Conservation (phyloP, 2,797 vertebrate genomes). For the Malacoctenus gilli region DNA sequence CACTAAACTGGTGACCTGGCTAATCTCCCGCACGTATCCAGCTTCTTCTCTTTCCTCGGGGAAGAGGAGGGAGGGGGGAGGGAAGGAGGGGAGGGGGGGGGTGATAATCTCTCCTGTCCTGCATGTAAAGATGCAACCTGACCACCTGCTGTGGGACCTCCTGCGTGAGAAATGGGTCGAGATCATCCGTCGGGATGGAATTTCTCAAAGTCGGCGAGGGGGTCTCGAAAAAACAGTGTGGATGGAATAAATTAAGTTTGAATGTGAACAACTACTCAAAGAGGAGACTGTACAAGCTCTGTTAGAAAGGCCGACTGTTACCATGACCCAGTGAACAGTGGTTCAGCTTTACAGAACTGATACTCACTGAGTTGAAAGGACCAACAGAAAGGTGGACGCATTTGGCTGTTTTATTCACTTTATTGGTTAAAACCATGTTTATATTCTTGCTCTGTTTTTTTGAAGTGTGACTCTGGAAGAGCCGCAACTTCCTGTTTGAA, state of each 20-base stretch:
- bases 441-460: neutral
- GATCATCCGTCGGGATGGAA: constrained; percentile 1
- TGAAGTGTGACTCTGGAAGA: neutral
- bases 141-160: constrained; percentile 24
- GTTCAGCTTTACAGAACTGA: no score
- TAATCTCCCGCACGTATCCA: constrained; percentile 56
- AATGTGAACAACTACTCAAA: no score
- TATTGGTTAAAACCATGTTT: neutral
- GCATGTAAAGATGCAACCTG: constrained; percentile 41
- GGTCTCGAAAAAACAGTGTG: no score
- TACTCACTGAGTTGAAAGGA: neutral
- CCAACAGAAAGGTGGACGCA: neutral
- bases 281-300: neutral
- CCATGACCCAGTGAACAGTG: no score
- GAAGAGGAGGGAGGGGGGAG: constrained; percentile 1
- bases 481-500: neutral
- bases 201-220: constrained; percentile 6
- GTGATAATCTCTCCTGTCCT: constrained; percentile 64
- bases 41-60: constrained; percentile 18
- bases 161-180: constrained; percentile 29
- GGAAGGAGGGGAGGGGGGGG: no score
- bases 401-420: neutral
- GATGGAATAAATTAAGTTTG: no score
- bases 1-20: constrained; percentile 27
- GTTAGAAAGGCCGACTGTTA: no score